Evolutionary conservation across 2,888 invertebrate genomes (phyloP), one percentile per base, ranked within the genome.

Genomic region (Stenichneumon culpator): DNA sequence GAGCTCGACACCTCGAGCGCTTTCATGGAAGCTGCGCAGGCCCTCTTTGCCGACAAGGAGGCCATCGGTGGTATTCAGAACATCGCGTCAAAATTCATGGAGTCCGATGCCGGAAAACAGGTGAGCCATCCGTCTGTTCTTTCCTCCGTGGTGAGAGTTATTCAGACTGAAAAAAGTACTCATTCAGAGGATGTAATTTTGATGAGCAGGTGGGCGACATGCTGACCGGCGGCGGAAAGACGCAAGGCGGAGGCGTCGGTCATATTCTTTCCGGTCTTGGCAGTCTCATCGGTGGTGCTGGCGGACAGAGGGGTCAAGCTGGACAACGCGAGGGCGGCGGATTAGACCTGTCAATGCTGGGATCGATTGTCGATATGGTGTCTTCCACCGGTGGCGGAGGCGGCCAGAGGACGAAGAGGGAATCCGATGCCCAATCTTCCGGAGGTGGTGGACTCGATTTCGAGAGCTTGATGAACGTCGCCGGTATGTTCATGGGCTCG

Each of bases 1-100:
- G 95, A 94, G 28, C 94, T 94, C 39, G 96, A 95, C 86, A 95
- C 95, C 54, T 94, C 95, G 0, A 96, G 95, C 90, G 96, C 96
- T 0, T 95, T 97, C 73, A 91, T 97, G 87, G 97, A 97, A 87
- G 95, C 97, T 82, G 97, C 97, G 0, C 95, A 96, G 2, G 95
- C 96, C 22, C 95, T 97, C 79, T 94, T 97, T 60, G 96, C 96
- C 90, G 96, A 96, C 89, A 96, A 96, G 90, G 90, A 94, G 50
- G 90, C 93, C 11, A 91, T 96, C 68, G 95, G 95, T 0, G 95
- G 95, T 1, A 94, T 97, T 0, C 97, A 96, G 0, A 96, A 95
- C 9, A 94, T 97, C 68, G 94, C 97, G 11, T 96, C 96, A 0
- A 95, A 95, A 44, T 95, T 97, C 69, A 95, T 97, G 95, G 96